Base-by-base conservation (phyloP, 1,140 invertebrate genomes). In the Vanessa atalanta region DNA sequence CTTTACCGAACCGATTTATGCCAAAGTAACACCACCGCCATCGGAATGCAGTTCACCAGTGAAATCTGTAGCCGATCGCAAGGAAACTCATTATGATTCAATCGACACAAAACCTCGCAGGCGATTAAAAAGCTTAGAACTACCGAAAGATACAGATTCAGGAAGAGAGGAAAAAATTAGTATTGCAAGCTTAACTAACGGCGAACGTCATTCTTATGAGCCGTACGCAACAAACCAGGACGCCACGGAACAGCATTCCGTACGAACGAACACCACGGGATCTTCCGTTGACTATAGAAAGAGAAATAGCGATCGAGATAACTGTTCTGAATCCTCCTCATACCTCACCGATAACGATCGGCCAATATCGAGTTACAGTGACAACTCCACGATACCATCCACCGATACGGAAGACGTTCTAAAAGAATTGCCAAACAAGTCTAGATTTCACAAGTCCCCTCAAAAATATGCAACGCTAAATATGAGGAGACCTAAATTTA, bases 401-500 rank as follows among this genome's bases (percentile, higher is more conserved):
- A 91, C 89, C n/a, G 91, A 93, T 55, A 91, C 89, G 13, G 91
- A 93, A 80, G 92, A 93, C 65, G 92, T 93, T 43, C 79, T 93
- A 48, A 91, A 89, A 80, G 93, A 93, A 78, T 84, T 93, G 43
- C 93, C 92, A 15, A 92, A 84, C 50, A 91, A 89, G 84, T 88
- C 91, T 0, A 93, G 91, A 81, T 93, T 93, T 76, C 89, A 93
- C 70, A 88, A 87, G 79, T 93, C 91, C 14, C 92, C 92, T 14
- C 93, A 93, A 72, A 93, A 93, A 79, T 93, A 86, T 76, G 93
- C 93, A 3, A 93, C 93, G 1, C 78, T 93, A 37, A 93, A 93
- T 69, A 81, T 87, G 78, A 80, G 92, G 63, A 83, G 93, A 71
- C 93, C 93, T 15, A 93, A 93, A 79, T 92, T 93, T 80, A 93